Conservation (phyloP, 2,888 invertebrate species). For the Thereva unica region DNA sequence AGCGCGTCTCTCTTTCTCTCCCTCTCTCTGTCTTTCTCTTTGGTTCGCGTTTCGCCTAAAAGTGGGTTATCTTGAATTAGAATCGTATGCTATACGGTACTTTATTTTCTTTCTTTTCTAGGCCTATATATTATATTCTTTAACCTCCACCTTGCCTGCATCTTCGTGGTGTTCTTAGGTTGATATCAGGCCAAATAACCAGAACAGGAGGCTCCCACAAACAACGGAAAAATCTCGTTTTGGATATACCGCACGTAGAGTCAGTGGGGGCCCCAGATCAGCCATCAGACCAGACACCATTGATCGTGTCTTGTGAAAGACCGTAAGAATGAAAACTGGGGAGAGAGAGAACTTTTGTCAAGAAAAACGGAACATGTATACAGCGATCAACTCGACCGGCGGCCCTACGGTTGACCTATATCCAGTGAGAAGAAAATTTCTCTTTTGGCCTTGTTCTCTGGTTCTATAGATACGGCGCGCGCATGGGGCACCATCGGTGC, state of each 20-base stretch:
- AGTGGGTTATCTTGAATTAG: conserved; percentile 40
- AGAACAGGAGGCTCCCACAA: conserved; percentile 31
- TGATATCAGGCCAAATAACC: conserved; percentile 3
- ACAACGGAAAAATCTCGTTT: conserved; percentile 34
- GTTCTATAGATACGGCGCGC: conserved; percentile 19
- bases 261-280: background rate
- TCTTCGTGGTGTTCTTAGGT: conserved; percentile 8
- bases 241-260: conserved; percentile 11
- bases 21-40: conserved; percentile 8
- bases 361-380: conserved; percentile 25
- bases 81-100: conserved; percentile 42
- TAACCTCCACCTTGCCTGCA: conserved; percentile 23
- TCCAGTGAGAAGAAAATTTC: conserved; percentile 34
- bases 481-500: no score
- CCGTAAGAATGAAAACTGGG: conserved; percentile 18
- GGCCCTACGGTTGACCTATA: conserved; percentile 35
- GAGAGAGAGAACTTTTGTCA: conserved; percentile 28
- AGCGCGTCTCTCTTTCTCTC: background rate
- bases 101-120: conserved; percentile 34
- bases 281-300: background rate
- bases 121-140: conserved; percentile 30
- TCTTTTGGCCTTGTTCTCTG: conserved; percentile 38
- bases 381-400: background rate
- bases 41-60: conserved; percentile 4
- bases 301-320: conserved; percentile 5